These are phyloP conservation scores for Takifugu flavidus DNA, from an alignment of 2,113 vertebrate genomes.

Conservation along the genomic window DNA sequence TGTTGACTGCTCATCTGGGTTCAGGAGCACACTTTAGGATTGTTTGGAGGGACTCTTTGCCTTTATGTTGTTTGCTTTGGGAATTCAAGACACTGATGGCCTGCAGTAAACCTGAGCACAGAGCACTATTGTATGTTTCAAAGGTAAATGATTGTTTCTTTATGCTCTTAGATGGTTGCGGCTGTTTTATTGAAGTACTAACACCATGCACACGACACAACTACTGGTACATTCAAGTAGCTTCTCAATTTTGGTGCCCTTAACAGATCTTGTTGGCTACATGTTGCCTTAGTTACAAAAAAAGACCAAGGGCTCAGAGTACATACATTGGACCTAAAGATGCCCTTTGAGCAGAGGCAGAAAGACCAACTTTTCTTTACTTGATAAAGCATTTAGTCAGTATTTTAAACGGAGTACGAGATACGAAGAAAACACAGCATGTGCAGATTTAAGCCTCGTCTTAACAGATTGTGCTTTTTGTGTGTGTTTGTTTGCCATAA, in stretches of 20 bases:
- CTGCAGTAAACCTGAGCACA: slow-evolving; percentile 43
- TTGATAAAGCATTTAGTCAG: slow-evolving; percentile 57
- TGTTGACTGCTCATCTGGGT: slow-evolving; percentile 35
- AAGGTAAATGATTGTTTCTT: slow-evolving; percentile 8
- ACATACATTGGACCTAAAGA: slow-evolving; percentile 59
- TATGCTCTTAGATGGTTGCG: not conserved
- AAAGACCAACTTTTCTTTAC: slow-evolving; percentile 50
- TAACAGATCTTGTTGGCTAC: slow-evolving; percentile 26
- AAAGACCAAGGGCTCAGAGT: slow-evolving; percentile 50
- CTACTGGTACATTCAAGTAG: slow-evolving; percentile 16
- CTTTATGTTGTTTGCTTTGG: slow-evolving; percentile 14
- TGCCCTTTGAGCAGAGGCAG: slow-evolving; percentile 43
- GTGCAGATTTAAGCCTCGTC: slow-evolving; percentile 51
- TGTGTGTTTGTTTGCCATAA: slow-evolving; percentile 29
- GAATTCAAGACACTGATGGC: slow-evolving; percentile 27
- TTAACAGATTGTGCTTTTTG: slow-evolving; percentile 42
- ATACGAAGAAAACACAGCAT: not conserved
- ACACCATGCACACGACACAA: slow-evolving; percentile 19
- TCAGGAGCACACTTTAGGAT: slow-evolving; percentile 19
- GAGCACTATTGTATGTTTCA: slow-evolving; percentile 36
- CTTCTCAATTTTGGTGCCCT: slow-evolving; percentile 35
- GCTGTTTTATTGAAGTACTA: slow-evolving; percentile 17
- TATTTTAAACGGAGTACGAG: slow-evolving; percentile 42
- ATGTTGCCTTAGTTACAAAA: slow-evolving; percentile 69
- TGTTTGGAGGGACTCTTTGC: slow-evolving; percentile 25